A percentile compares a stretch with the other conserved stretches of the same genome.
Evolutionary conservation across 2,113 vertebrate species (phyloP).

Genomic region (Odocoileus hemionus): DNA sequence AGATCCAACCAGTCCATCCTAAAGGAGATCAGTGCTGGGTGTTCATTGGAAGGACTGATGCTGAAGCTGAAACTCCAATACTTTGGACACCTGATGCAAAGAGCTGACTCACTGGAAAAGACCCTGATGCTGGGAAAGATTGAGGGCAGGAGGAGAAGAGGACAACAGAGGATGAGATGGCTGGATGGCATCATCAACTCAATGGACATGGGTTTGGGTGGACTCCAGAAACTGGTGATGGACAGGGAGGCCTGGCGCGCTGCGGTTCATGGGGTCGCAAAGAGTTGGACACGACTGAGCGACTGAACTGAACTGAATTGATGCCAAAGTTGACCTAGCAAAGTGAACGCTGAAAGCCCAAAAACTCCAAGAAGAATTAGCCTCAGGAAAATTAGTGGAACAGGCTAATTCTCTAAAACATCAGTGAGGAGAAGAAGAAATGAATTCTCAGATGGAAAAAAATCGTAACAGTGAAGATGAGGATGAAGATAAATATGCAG

Average conservation of each 20-base stretch:
- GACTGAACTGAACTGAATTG: background rate
- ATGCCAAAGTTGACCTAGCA: constrained; percentile 94
- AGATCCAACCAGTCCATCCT: background rate
- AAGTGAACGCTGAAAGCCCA: constrained; percentile 96
- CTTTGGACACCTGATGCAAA: background rate
- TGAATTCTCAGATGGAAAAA: constrained; percentile 86
- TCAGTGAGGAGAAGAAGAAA: constrained; percentile 88
- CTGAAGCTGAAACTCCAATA: background rate
- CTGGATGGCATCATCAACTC: background rate
- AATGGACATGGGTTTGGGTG: background rate
- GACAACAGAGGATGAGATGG: background rate
- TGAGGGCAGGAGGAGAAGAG: background rate
- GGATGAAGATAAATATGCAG: constrained; percentile 98
- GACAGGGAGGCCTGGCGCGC: background rate
- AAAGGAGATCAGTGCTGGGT: background rate
- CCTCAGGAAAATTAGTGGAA: constrained; percentile 93
- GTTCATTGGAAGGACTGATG: background rate
- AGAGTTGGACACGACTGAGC: background rate
- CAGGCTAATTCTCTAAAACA: constrained; percentile 89
- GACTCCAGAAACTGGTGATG: background rate
- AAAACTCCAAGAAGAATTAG: constrained; percentile 96
- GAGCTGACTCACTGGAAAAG: background rate
- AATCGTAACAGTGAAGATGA: constrained; percentile 97
- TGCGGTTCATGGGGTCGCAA: background rate
- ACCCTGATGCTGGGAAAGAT: background rate